Conservation (phyloP, 92 coral and sea anemone species). For the Epizoanthus stellaris region DNA sequence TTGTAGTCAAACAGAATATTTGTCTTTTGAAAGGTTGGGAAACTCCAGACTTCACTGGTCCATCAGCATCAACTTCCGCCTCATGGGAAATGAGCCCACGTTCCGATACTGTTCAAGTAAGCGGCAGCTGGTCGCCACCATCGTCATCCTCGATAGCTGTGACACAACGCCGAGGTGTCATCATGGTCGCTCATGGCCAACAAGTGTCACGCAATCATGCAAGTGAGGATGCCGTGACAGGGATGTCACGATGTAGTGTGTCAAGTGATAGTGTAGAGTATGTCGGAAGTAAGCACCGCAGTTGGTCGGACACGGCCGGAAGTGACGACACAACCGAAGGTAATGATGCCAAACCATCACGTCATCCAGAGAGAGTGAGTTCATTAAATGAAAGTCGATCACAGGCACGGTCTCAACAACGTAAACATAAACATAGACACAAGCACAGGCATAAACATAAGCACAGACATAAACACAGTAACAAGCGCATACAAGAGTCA, state of each 20-base stretch:
- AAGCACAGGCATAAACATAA: conserved; percentile 57
- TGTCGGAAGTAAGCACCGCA: background rate
- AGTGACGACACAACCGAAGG: background rate
- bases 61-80: conserved; percentile 15
- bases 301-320: conserved; percentile 2
- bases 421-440: conserved; percentile 29
- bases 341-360: background rate
- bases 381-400: background rate
- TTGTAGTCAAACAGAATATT: background rate
- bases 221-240: background rate
- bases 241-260: background rate
- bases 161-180: conserved; percentile 36
- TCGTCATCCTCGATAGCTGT: conserved; percentile 34
- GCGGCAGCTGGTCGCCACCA: conserved; percentile 65
- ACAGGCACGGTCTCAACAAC: background rate
- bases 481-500: conserved; percentile 34
- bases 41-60: conserved; percentile 66
- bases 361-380: background rate
- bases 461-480: conserved; percentile 56
- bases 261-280: conserved; percentile 27
- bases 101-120: conserved; percentile 26
- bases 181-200: conserved; percentile 10
- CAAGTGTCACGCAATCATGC: background rate
- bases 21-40: conserved; percentile 71
- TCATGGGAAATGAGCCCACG: conserved; percentile 53